A percentile compares a stretch with the other conserved stretches of the same genome.
Evolutionary conservation across 2,113 vertebrate species (phyloP).

Genomic region (Notiomystis cincta): DNA sequence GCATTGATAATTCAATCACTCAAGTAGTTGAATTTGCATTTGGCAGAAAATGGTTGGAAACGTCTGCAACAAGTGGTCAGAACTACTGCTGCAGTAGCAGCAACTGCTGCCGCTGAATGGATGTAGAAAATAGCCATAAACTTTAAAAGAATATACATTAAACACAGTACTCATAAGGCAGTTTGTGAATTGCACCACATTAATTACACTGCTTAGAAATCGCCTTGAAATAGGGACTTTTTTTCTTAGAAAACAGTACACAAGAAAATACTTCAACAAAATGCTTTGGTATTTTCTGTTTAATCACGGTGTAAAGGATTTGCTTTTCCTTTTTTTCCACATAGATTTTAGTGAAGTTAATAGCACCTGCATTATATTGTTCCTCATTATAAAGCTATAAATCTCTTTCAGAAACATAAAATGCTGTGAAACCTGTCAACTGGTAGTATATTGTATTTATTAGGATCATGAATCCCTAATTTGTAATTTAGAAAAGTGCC

Average conservation of each 20-base stretch:
- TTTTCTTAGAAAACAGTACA: background rate
- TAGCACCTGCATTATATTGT: constrained; percentile 4
- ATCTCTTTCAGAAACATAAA: constrained; percentile 33
- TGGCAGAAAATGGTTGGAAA: background rate
- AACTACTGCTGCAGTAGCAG: background rate
- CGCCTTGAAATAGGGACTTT: background rate
- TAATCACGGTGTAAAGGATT: background rate
- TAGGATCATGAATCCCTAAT: constrained; percentile 38
- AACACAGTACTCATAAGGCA: background rate
- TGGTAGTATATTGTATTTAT: constrained; percentile 29
- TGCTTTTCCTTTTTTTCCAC: background rate
- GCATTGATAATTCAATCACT: constrained; percentile 26
- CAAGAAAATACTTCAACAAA: background rate
- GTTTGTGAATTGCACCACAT: background rate
- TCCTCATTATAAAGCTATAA: constrained; percentile 44
- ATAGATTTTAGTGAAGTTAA: background rate
- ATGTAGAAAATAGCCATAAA: background rate
- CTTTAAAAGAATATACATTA: background rate
- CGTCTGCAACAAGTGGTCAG: background rate
- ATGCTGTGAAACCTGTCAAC: constrained; percentile 13
- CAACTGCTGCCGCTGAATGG: background rate
- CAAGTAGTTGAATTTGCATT: background rate
- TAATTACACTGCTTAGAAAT: background rate
- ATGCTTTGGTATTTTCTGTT: background rate
- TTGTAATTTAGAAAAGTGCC: constrained; percentile 16